These are phyloP conservation scores for Henicopernis longicauda DNA, from an alignment of 2,113 vertebrate genomes.

Conservation along the genomic window DNA sequence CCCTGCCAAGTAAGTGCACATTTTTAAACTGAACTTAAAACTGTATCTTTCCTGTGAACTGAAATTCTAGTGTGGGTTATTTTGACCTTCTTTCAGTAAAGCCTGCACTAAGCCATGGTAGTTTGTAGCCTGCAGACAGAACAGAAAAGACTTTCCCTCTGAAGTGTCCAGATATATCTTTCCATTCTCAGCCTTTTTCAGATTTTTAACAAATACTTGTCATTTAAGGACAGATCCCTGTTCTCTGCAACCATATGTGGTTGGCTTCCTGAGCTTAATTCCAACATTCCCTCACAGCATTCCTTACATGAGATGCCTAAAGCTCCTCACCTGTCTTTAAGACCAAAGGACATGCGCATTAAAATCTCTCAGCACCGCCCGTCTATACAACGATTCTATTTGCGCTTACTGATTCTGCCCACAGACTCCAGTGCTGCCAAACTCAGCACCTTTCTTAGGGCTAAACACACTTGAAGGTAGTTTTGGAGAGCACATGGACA, in stretches of 20 bases:
- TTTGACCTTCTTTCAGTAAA: not conserved
- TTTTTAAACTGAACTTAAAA: not conserved
- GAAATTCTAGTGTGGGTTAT: not conserved
- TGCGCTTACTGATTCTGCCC: not conserved
- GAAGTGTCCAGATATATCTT: not conserved
- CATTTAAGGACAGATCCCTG: not conserved
- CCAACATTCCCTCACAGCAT: not conserved
- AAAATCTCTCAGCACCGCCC: rapidly evolving
- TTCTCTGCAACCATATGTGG: not conserved
- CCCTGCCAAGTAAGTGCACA: not conserved
- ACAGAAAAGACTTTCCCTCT: not conserved
- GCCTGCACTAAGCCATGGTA: not conserved
- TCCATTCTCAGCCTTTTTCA: not conserved
- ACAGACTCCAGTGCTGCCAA: not conserved
- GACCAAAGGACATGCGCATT: not conserved
- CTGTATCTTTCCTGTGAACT: not conserved
- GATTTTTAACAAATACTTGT: not conserved
- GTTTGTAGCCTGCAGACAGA: not conserved
- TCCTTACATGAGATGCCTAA: not conserved
- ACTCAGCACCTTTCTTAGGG: not conserved
- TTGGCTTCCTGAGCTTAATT: not conserved
- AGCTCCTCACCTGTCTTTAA: not conserved
- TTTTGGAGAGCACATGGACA: not conserved
- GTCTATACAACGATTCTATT: not conserved
- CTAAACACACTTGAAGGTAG: not conserved